Evolutionary conservation across 2,888 invertebrate species (phyloP), one percentile per base, ranked within the genome.

Genomic region (Meghimatium bilineatum): DNA sequence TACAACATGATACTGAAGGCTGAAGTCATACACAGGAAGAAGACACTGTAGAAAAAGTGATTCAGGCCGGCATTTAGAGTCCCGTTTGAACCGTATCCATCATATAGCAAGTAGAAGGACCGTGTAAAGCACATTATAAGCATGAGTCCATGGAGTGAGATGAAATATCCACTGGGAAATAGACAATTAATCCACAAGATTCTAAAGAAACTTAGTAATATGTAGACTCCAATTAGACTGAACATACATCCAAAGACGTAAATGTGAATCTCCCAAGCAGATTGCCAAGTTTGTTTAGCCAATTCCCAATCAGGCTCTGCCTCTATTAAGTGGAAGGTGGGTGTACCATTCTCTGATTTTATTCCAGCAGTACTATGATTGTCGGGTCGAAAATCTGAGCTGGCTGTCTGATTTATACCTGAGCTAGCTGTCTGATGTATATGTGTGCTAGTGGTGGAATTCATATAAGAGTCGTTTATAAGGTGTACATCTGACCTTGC

Each of bases 201-300:
- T 80, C 97, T 96, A 74, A 97, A 95, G 87, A 98, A 95, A 94
- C 97, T 97, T 91, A 97, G 96, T 85, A 97, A 96, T 36, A 97
- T 97, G 92, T 96, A 97, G 0, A 97, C 95, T 0, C 97, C 97
- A 89, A 98, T 94, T 23, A 97, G 94, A 0, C 97, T 96, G 92
- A 97, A 98, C 91, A 97, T 95, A 29, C 96, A 96, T 0, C 97
- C 97, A 0, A 97, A 96, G 67, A 97, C 94, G 94, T 98, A 98
- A 10, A 98, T 96, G 92, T 98, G 98, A 17, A 97, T 95, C 91
- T 97, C 97, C 98, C 97, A 98, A 1, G 97, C 97, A 88, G 97
- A 96, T 0, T 96, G 95, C 91, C 91, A 93, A 69, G 63, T 67
- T 26, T 84, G 66, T 87, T 91, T 91, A 12, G 92, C 93, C 6